Evolutionary conservation across 2,888 invertebrate species (phyloP).

Genomic region (Dynastes maya): DNA sequence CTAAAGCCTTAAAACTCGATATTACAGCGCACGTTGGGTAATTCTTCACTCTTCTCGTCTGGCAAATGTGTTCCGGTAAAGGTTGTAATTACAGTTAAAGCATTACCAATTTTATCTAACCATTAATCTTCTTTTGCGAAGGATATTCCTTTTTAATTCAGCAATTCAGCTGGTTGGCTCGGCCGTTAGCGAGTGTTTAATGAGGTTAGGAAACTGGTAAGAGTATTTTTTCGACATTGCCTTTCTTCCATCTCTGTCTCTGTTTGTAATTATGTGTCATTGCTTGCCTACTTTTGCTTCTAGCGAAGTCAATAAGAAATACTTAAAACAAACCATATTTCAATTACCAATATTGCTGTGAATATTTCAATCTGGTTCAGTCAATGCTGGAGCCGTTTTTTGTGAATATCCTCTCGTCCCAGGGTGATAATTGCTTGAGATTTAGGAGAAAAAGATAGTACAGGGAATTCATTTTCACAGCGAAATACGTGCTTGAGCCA

Average conservation of each 20-base stretch:
- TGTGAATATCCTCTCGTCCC: too few species aligned
- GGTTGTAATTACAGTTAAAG: slow-evolving; percentile 41
- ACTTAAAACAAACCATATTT: neutral
- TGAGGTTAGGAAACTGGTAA: neutral
- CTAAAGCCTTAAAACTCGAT: neutral
- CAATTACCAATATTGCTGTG: neutral
- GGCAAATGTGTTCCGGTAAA: slow-evolving; percentile 23
- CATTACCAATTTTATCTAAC: slow-evolving; percentile 44
- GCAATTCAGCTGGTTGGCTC: neutral
- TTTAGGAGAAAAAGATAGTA: too few species aligned
- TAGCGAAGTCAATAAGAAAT: neutral
- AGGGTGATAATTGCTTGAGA: too few species aligned
- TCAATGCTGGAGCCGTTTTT: too few species aligned
- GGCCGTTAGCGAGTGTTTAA: neutral
- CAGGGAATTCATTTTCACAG: too few species aligned
- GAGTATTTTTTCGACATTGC: neutral
- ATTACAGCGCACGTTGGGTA: slow-evolving; percentile 8
- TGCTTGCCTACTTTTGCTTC: neutral
- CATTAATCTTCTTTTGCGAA: slow-evolving; percentile 36
- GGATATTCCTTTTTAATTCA: slow-evolving; percentile 14
- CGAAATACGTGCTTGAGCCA: too few species aligned
- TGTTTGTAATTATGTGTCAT: neutral
- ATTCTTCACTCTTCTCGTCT: slow-evolving; percentile 29
- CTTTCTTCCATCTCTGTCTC: neutral
- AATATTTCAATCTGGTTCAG: too few species aligned